Base-by-base conservation (phyloP, 2,797 vertebrate species). In the Botia almorhae region DNA sequence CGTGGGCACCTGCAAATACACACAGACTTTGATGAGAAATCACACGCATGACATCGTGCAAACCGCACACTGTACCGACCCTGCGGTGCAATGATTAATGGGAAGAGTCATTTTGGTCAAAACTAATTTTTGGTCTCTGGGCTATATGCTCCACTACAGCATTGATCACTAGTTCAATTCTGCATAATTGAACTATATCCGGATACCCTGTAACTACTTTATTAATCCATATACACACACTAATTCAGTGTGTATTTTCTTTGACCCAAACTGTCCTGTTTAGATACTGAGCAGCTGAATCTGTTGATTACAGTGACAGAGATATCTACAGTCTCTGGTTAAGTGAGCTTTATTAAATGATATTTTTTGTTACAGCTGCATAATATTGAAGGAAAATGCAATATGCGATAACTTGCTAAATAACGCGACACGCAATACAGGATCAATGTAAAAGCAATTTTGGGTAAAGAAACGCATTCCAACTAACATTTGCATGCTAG, bases 1-100 rank as follows among this genome's bases (percentile, higher is more conserved):
- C 95, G 87, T 96, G 96, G 94, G 96, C 96, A 95, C 94, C 98
- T 96, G 7, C 39, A 43, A 43, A 43, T 43, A 2, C 23, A 81
- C n/a, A 80, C 29, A 19, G n/a, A 39, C 11, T 36, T 68, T 48
- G 26, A 60, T 67, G 17, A 69, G 46, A 55, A 69, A 56, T 33
- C 60, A 33, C 75, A 69, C n/a, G 55, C 67, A 19, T 14, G 64
- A 13, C 29, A 43, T 0, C 12, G 17, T 48, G 50, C 46, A 19
- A 19, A 17, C 39, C 13, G 39, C 56, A 48, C n/a, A 39, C 6
- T 19, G 23, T 21, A 77, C 53, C 50, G 48, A 13, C 53, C n/a
- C 12, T 23, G 17, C 19, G 33, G 48, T 39, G 43, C 50, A 76
- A n/a, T 65, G 29, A 68, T 33, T 36, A 55, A 61, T 58, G 33